Conservation (phyloP, 2,797 vertebrate species). For the Spheniscus humboldti region DNA sequence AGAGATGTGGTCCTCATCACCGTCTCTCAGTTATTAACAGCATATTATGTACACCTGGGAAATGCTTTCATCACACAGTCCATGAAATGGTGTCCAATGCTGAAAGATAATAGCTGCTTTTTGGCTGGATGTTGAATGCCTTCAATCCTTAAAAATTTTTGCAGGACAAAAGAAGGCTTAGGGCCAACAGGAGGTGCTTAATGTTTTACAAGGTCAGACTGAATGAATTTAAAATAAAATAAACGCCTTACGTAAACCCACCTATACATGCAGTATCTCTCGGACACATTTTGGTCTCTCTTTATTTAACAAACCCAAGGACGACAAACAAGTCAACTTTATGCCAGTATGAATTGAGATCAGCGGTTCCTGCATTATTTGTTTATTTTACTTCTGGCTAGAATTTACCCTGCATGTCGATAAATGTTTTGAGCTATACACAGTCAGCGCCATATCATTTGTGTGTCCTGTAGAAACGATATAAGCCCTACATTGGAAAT, state of each 20-base stretch:
- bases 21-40: not conserved
- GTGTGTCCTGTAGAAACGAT: not conserved
- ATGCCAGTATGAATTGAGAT: not conserved
- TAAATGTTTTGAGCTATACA: not conserved
- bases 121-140: not conserved
- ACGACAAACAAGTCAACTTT: not conserved
- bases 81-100: not conserved
- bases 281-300: not conserved
- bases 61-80: not conserved
- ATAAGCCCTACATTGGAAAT: not conserved
- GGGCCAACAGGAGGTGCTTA: not conserved
- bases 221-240: not conserved
- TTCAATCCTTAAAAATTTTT: not conserved
- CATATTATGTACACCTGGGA: not conserved
- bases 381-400: not conserved
- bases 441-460: not conserved
- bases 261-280: not conserved
- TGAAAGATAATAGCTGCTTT: not conserved
- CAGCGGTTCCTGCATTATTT: not conserved
- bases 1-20: not conserved
- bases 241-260: not conserved
- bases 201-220: not conserved
- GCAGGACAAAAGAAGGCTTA: not conserved
- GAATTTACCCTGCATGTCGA: not conserved
- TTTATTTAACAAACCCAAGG: not conserved